These are phyloP conservation scores for Cotesia chilonis DNA, from an alignment of 1,140 invertebrate genomes.

Conservation along the genomic window DNA sequence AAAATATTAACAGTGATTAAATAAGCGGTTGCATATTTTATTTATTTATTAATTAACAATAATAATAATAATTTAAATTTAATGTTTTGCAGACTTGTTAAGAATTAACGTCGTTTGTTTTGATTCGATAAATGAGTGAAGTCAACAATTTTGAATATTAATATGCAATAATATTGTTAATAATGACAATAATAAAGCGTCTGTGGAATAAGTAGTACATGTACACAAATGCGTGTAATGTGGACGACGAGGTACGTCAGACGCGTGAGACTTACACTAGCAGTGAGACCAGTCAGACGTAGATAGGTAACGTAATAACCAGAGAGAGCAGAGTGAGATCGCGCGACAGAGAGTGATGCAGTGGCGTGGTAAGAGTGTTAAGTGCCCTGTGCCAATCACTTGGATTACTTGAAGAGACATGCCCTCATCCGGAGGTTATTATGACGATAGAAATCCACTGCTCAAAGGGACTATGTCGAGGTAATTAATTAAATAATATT, in stretches of 20 bases:
- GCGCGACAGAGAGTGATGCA: constrained; percentile 61
- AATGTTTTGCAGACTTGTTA: not conserved
- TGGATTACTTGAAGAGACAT: constrained; percentile 63
- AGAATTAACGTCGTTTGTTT: too few species aligned
- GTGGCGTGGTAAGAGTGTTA: constrained; percentile 59
- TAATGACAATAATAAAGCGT: not conserved
- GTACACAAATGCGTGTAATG: constrained; percentile 21
- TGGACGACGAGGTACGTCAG: constrained; percentile 27
- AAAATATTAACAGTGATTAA: not conserved
- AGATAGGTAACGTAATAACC: constrained; percentile 39
- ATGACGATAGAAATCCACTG: constrained; percentile 66
- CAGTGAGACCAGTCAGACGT: constrained; percentile 16
- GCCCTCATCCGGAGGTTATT: constrained; percentile 62
- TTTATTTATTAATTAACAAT: too few species aligned
- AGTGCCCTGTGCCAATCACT: constrained; percentile 59
- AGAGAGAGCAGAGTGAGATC: constrained; percentile 59
- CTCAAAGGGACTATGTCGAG: constrained; percentile 67
- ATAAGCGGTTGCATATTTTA: not conserved
- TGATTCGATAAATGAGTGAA: too few species aligned
- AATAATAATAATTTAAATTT: not conserved
- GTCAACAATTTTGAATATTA: not conserved
- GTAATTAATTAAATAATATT: constrained; percentile 41
- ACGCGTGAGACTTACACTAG: constrained; percentile 17
- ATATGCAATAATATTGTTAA: constrained; percentile 3
- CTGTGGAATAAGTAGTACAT: constrained; percentile 19